phyloP scores from a whole-genome alignment of 2,888 invertebrate species.

The Tenthredo livida region DNA sequence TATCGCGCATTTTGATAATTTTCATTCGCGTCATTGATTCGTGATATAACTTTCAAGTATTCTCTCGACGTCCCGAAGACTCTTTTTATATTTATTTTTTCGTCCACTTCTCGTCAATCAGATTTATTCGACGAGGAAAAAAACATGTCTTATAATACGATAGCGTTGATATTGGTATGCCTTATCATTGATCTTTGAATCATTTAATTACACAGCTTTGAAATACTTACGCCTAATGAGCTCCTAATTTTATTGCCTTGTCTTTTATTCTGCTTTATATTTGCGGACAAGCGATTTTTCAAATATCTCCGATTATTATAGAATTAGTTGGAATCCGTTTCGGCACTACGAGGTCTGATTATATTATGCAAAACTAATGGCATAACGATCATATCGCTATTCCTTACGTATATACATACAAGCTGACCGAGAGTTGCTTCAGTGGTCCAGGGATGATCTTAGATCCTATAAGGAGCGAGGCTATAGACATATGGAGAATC shows the following conservation, averaged over 20 bases:
- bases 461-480: neutral
- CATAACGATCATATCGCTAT: neutral
- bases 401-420: neutral
- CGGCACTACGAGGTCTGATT: neutral
- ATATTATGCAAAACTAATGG: neutral
- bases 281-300: neutral
- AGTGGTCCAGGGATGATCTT: conserved; percentile 36
- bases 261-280: neutral
- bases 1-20: neutral
- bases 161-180: neutral
- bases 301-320: neutral
- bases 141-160: neutral
- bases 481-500: conserved; percentile 66
- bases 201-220: too few relatives aligned
- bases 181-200: neutral
- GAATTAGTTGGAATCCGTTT: neutral
- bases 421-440: neutral
- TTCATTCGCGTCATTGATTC: neutral
- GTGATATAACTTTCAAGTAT: neutral
- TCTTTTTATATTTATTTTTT: neutral
- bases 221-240: too few relatives aligned
- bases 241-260: too few relatives aligned
- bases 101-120: neutral
- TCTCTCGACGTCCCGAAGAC: neutral
- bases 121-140: neutral